Conservation (phyloP, 1,140 invertebrate species). For the Drosophila sucinea region DNA sequence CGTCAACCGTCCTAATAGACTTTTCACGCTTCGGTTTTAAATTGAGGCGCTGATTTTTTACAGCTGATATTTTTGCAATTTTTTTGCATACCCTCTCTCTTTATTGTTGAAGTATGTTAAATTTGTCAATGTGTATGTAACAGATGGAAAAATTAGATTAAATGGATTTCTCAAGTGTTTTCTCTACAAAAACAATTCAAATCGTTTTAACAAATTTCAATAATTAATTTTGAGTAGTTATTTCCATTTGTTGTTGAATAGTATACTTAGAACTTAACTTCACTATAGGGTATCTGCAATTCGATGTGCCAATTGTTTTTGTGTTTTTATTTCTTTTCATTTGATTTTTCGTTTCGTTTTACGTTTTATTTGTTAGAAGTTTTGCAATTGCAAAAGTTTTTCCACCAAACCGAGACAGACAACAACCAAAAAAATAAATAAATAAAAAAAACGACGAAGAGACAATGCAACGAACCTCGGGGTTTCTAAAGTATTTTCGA, state of each 20-base stretch:
- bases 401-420: conserved; percentile 25
- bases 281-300: background rate
- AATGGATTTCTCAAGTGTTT: background rate
- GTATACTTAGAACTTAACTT: background rate
- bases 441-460: background rate
- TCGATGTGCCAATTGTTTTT: background rate
- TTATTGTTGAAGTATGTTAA: conserved; percentile 1
- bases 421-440: background rate
- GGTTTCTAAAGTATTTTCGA: conserved; percentile 23
- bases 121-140: background rate
- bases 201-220: too few species aligned
- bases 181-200: background rate
- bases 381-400: conserved; percentile 70
- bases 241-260: too few species aligned
- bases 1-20: conserved; percentile 68
- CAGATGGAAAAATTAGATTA: background rate
- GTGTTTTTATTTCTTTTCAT: background rate
- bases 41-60: conserved; percentile 74
- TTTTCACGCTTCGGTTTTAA: conserved; percentile 78
- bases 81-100: conserved; percentile 24
- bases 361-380: conserved; percentile 64
- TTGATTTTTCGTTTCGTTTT: conserved; percentile 31
- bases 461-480: conserved; percentile 1
- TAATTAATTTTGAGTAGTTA: too few species aligned
- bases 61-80: conserved; percentile 53